Conservation (phyloP, 1,140 invertebrate species). For the Papilio polytes region DNA sequence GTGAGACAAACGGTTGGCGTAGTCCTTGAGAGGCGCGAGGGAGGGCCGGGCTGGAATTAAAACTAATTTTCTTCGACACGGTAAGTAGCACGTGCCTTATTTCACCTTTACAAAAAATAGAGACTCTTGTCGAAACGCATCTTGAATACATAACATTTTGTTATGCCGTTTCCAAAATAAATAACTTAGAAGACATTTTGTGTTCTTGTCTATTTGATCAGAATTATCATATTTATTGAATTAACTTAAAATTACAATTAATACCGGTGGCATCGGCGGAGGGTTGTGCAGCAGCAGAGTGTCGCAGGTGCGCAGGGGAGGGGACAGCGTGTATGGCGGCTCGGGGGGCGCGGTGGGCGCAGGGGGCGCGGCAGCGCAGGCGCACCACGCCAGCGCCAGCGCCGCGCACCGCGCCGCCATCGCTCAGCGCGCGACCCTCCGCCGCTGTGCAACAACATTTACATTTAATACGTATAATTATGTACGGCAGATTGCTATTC, state of each 20-base stretch:
- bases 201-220: neutral
- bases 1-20: neutral
- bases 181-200: neutral
- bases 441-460: constrained; percentile 25
- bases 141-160: neutral
- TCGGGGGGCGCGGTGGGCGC: constrained; percentile 42
- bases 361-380: constrained; percentile 54
- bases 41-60: neutral
- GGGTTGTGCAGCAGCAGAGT: constrained; percentile 59
- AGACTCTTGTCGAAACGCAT: neutral
- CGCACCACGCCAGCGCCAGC: constrained; percentile 59
- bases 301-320: constrained; percentile 53
- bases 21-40: neutral
- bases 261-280: constrained; percentile 63
- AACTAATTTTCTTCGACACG: constrained; percentile 35
- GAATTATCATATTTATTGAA: neutral
- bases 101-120: neutral
- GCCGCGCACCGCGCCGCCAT: constrained; percentile 72
- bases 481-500: too few relatives aligned
- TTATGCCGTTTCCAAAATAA: neutral
- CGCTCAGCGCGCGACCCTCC: constrained; percentile 61
- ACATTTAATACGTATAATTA: constrained; percentile 17
- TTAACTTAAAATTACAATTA: neutral
- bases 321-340: constrained; percentile 38
- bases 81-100: neutral